These are phyloP conservation scores for Eupsilia transversa DNA, from an alignment of 2,888 invertebrate genomes.

Conservation along the genomic window DNA sequence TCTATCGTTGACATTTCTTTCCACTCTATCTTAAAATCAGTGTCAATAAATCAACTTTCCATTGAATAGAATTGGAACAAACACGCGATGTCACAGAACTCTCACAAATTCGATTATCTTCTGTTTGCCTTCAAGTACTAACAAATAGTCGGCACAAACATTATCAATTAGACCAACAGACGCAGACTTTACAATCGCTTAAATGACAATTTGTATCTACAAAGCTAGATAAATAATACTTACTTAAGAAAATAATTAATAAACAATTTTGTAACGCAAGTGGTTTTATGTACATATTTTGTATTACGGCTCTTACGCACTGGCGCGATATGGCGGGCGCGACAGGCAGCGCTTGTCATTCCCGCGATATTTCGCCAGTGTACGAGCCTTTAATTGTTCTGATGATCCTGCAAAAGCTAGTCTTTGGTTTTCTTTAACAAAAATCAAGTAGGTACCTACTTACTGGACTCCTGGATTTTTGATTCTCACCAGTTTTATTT, in stretches of 20 bases:
- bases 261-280: background rate
- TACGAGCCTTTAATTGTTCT: too few relatives aligned
- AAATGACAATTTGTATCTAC: background rate
- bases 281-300: too few relatives aligned
- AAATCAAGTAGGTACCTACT: too few relatives aligned
- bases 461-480: too few relatives aligned
- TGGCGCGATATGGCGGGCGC: too few relatives aligned
- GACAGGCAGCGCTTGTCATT: too few relatives aligned
- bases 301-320: too few relatives aligned
- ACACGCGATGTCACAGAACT: constrained; percentile 23
- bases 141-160: constrained; percentile 40
- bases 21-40: constrained; percentile 3
- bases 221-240: background rate
- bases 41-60: constrained; percentile 3
- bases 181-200: constrained; percentile 16
- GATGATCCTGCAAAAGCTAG: too few relatives aligned
- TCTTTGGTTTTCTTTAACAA: too few relatives aligned
- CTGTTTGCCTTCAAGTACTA: constrained; percentile 39
- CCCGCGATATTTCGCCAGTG: too few relatives aligned
- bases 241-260: background rate
- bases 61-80: constrained; percentile 40
- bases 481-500: too few relatives aligned
- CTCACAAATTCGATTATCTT: constrained; percentile 48
- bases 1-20: background rate
- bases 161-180: constrained; percentile 39